Evolutionary conservation across 2,888 invertebrate genomes (phyloP).

Genomic region (Furcula furcula): DNA sequence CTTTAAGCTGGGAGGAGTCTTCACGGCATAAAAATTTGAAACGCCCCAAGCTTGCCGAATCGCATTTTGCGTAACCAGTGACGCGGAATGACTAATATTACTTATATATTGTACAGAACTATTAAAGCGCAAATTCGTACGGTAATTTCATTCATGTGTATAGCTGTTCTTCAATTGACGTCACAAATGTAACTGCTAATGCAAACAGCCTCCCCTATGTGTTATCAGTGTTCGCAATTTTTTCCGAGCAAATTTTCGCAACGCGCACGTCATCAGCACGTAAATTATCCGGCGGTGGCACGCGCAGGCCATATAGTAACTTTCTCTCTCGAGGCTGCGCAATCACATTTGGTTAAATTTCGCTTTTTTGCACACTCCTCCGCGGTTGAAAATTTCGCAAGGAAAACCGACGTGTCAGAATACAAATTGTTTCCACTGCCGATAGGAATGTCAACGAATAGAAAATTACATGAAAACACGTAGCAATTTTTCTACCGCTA

Average conservation of each 20-base stretch:
- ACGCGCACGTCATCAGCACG: constrained; percentile 50
- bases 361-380: constrained; percentile 53
- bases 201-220: constrained; percentile 35
- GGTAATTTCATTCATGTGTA: constrained; percentile 22
- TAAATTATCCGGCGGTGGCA: constrained; percentile 48
- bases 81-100: constrained; percentile 14
- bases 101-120: background rate
- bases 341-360: constrained; percentile 58
- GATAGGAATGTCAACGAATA: constrained; percentile 11
- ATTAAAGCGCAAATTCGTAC: background rate
- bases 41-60: constrained; percentile 29
- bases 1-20: constrained; percentile 36
- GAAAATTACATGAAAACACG: constrained; percentile 3
- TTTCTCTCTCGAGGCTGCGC: constrained; percentile 58
- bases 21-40: constrained; percentile 35
- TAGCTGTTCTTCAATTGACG: constrained; percentile 16
- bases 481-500: background rate
- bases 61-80: constrained; percentile 28
- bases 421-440: constrained; percentile 10
- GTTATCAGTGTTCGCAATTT: constrained; percentile 32
- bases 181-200: constrained; percentile 20
- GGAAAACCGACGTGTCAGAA: constrained; percentile 10
- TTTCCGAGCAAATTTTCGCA: constrained; percentile 51
- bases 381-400: constrained; percentile 18
- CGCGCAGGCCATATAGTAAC: constrained; percentile 49